Evolutionary conservation across 2,888 invertebrate genomes (phyloP).

Genomic region (Orchesellides sinensis): DNA sequence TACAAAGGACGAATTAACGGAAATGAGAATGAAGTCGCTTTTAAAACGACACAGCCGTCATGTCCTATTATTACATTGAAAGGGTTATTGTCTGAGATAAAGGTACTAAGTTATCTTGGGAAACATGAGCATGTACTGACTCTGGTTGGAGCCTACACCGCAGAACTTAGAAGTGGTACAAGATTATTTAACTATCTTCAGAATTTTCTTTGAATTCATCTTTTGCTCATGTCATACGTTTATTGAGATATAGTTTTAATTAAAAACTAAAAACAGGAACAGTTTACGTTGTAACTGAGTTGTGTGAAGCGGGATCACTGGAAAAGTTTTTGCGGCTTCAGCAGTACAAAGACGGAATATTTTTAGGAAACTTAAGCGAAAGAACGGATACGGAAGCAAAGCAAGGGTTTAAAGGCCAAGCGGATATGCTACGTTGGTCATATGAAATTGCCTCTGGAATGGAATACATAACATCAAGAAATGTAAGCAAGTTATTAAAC

Average conservation of each 20-base stretch:
- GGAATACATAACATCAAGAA: slow-evolving; percentile 24
- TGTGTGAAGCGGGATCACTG: slow-evolving; percentile 37
- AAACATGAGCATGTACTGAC: slow-evolving; percentile 51
- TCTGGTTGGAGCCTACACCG: slow-evolving; percentile 52
- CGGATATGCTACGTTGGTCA: slow-evolving; percentile 41
- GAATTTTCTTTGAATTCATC: too few species aligned
- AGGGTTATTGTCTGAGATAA: slow-evolving; percentile 56
- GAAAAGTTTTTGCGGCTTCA: slow-evolving; percentile 29
- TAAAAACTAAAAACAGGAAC: too few species aligned
- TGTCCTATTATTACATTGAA: slow-evolving; percentile 43
- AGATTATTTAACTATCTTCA: too few species aligned
- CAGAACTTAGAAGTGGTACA: slow-evolving; percentile 38
- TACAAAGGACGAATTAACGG: slow-evolving; percentile 28
- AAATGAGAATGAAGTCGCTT: slow-evolving; percentile 36
- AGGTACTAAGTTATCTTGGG: slow-evolving; percentile 54
- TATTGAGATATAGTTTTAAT: too few species aligned
- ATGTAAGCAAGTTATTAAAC: too few species aligned
- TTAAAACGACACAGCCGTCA: slow-evolving; percentile 48
- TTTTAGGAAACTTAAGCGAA: background rate
- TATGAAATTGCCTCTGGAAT: slow-evolving; percentile 50
- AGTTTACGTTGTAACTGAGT: slow-evolving; percentile 42
- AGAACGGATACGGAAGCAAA: background rate
- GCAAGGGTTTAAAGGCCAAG: too few species aligned
- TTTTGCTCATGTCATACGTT: too few species aligned
- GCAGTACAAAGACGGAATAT: background rate